phyloP scores from a whole-genome alignment of 1,140 invertebrate species.

The Mesaphorura yosii region DNA sequence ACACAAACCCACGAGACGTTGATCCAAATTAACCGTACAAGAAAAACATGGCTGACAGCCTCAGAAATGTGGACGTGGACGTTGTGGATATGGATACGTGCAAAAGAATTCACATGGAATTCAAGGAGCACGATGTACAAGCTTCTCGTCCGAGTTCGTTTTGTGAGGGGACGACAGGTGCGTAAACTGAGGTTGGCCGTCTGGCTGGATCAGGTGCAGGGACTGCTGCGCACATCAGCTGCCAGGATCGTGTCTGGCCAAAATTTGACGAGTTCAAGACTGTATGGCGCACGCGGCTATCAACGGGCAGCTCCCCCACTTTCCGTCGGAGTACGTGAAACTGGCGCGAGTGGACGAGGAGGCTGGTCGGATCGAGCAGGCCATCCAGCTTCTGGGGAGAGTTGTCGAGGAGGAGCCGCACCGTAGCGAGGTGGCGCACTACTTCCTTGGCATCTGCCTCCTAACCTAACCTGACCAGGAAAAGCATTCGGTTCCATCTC shows the following conservation, averaged over 20 bases:
- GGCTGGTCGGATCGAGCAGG: background rate
- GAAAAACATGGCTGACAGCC: too few relatives aligned
- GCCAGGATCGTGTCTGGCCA: background rate
- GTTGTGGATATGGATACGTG: too few relatives aligned
- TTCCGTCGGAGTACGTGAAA: background rate
- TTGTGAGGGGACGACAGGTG: too few relatives aligned
- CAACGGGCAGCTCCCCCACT: background rate
- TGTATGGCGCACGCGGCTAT: background rate
- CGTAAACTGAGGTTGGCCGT: slow-evolving; percentile 13
- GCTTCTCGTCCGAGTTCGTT: too few relatives aligned
- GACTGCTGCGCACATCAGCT: background rate
- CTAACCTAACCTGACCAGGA: too few relatives aligned
- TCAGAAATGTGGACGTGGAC: too few relatives aligned
- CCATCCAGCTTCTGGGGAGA: background rate
- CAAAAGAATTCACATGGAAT: too few relatives aligned
- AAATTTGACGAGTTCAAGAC: background rate
- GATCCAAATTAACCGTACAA: too few relatives aligned
- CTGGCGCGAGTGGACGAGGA: background rate
- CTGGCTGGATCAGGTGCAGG: slow-evolving; percentile 3
- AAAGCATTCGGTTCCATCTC: too few relatives aligned
- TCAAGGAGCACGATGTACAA: too few relatives aligned
- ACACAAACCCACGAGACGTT: too few relatives aligned
- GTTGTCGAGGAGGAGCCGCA: background rate
- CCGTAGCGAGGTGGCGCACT: background rate
- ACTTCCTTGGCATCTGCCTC: background rate